A percentile compares a stretch with the other conserved stretches of the same genome.
Conservation (phyloP, 2,888 invertebrate genomes). For the Alloplasta piceator region DNA sequence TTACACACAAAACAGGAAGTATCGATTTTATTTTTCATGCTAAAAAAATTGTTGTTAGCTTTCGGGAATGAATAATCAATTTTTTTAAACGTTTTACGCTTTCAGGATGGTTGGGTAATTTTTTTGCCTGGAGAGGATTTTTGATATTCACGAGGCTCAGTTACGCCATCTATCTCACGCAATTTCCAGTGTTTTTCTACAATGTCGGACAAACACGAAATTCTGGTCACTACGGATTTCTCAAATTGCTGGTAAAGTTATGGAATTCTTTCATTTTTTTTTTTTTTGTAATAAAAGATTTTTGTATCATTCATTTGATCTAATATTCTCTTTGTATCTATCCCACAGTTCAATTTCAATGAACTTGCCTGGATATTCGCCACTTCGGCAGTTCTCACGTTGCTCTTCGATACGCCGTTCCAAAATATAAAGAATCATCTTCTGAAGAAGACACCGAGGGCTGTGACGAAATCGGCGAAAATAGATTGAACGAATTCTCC, state of each 20-base stretch:
- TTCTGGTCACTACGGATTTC: conserved; percentile 86
- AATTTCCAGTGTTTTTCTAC: conserved; percentile 89
- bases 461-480: conserved; percentile 65
- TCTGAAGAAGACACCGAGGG: conserved; percentile 75
- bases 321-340: neutral
- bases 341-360: conserved; percentile 85
- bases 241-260: conserved; percentile 85
- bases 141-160: conserved; percentile 88
- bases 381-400: conserved; percentile 85
- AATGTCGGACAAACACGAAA: conserved; percentile 87
- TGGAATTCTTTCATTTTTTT: neutral
- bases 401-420: conserved; percentile 88
- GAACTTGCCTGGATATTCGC: conserved; percentile 86
- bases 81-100: conserved; percentile 70
- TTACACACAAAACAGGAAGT: conserved; percentile 22
- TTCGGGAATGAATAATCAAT: neutral
- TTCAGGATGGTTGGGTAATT: conserved; percentile 85
- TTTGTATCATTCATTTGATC: conserved; percentile 30
- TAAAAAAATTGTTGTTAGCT: too few species aligned
- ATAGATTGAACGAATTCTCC: conserved; percentile 61
- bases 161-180: conserved; percentile 88
- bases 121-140: conserved; percentile 87
- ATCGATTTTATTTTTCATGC: conserved; percentile 4
- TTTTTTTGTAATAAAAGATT: neutral
- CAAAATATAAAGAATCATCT: conserved; percentile 87